Evolutionary conservation across 2,888 invertebrate species (phyloP).

Genomic region (Perdita meconis): DNA sequence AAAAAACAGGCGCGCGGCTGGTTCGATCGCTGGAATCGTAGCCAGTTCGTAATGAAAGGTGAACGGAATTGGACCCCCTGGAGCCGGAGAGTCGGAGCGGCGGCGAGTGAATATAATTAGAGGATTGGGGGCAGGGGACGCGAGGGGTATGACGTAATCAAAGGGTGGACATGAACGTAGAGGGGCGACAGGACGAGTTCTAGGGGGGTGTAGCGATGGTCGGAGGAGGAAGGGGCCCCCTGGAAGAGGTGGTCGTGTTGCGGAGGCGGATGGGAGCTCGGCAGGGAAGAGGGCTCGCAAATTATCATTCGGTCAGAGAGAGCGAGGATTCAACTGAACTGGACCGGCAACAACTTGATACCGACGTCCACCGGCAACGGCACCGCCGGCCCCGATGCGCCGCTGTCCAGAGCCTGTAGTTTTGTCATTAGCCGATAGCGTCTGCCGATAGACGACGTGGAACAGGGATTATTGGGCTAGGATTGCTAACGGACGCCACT

Average conservation of each 20-base stretch:
- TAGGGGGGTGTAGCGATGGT: slow-evolving; percentile 57
- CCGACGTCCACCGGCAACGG: slow-evolving; percentile 69
- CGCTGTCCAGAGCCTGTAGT: slow-evolving; percentile 81
- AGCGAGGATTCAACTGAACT: slow-evolving; percentile 80
- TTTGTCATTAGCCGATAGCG: slow-evolving; percentile 84
- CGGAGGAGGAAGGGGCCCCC: slow-evolving; percentile 63
- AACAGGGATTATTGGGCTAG: slow-evolving; percentile 83
- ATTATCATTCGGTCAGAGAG: slow-evolving; percentile 82
- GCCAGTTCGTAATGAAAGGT: slow-evolving; percentile 83
- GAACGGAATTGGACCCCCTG: slow-evolving; percentile 84
- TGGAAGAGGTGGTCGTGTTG: slow-evolving; percentile 64
- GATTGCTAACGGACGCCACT: slow-evolving; percentile 81
- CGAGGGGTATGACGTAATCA: slow-evolving; percentile 82
- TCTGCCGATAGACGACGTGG: slow-evolving; percentile 80
- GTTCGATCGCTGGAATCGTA: slow-evolving; percentile 82
- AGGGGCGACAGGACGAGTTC: slow-evolving; percentile 62
- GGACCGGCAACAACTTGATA: slow-evolving; percentile 83
- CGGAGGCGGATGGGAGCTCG: slow-evolving; percentile 51
- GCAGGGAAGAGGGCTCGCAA: slow-evolving; percentile 76
- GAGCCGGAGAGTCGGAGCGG: slow-evolving; percentile 79
- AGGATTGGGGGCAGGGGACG: slow-evolving; percentile 79
- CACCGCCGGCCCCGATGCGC: slow-evolving; percentile 50
- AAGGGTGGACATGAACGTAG: slow-evolving; percentile 80
- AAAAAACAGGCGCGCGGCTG: slow-evolving; percentile 74
- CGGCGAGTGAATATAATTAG: slow-evolving; percentile 84